phyloP scores from a whole-genome alignment of 2,888 invertebrate species.

The Cryptophagus acutangulus region DNA sequence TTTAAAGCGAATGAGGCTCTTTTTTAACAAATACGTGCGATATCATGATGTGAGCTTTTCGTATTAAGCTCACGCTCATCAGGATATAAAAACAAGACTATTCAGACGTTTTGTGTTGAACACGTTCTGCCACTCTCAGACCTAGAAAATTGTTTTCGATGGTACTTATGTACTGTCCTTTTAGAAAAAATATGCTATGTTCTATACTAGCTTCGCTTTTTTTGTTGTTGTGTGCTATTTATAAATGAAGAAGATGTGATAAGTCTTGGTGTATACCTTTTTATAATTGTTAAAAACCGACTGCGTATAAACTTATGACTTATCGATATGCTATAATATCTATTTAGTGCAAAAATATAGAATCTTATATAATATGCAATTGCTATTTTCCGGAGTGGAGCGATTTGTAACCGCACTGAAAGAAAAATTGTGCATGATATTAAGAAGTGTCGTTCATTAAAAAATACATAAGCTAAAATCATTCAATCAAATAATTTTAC shows the following conservation, averaged over 20 bases:
- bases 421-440: conserved; percentile 1
- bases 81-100: conserved; percentile 21
- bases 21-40: conserved; percentile 17
- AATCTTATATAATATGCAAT: too few species aligned
- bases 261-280: too few species aligned
- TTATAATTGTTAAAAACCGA: too few species aligned
- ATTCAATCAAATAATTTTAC: background rate
- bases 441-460: background rate
- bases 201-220: too few species aligned
- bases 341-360: too few species aligned
- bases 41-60: conserved; percentile 17
- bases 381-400: too few species aligned
- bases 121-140: conserved; percentile 20
- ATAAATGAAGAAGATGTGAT: too few species aligned
- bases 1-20: too few species aligned
- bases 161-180: conserved; percentile 21
- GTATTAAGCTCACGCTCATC: conserved; percentile 24
- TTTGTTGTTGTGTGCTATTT: too few species aligned
- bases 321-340: too few species aligned
- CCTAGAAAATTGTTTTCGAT: conserved; percentile 23
- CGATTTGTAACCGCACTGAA: conserved; percentile 2
- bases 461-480: background rate
- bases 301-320: too few species aligned
- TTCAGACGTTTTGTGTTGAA: conserved; percentile 20
- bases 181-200: too few species aligned